Conservation (phyloP, 2,888 invertebrate species). For the Ophion ventricosus region DNA sequence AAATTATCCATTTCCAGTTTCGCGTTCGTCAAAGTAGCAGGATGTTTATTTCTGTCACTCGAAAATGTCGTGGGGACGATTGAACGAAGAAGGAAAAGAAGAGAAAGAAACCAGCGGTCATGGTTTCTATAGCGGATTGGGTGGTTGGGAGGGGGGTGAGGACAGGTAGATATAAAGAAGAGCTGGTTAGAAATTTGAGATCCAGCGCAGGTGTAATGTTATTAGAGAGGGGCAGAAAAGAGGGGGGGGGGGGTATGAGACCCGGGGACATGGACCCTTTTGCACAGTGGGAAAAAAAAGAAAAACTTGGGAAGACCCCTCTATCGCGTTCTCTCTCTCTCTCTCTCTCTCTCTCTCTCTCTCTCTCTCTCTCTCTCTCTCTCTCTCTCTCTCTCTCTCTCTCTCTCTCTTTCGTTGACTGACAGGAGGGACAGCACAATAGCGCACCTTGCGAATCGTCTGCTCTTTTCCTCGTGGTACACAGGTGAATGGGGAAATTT, state of each 20-base stretch:
- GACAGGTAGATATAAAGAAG: constrained; percentile 37
- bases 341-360: constrained; percentile 21
- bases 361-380: constrained; percentile 12
- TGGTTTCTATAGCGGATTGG: not conserved
- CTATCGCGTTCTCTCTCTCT: constrained; percentile 1
- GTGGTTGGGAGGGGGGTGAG: not conserved
- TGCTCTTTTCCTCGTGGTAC: constrained; percentile 52
- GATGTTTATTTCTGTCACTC: too few relatives aligned
- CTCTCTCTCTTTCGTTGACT: constrained; percentile 19
- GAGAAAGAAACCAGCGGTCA: constrained; percentile 9
- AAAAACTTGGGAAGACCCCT: constrained; percentile 59
- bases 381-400: constrained; percentile 10
- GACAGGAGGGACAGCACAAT: constrained; percentile 62
- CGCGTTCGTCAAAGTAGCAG: too few relatives aligned
- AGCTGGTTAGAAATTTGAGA: constrained; percentile 63
- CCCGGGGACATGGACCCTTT: constrained; percentile 47
- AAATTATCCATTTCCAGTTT: too few relatives aligned
- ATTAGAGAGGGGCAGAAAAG: constrained; percentile 47
- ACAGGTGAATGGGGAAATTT: constrained; percentile 68
- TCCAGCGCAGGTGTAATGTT: constrained; percentile 67
- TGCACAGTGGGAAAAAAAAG: constrained; percentile 40
- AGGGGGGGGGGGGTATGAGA: constrained; percentile 55
- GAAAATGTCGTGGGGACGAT: too few relatives aligned
- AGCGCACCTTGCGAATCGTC: constrained; percentile 69
- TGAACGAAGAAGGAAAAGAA: not conserved